Base-by-base conservation (phyloP, 92 coral and sea anemone genomes). In the Paramuricea clavata region DNA sequence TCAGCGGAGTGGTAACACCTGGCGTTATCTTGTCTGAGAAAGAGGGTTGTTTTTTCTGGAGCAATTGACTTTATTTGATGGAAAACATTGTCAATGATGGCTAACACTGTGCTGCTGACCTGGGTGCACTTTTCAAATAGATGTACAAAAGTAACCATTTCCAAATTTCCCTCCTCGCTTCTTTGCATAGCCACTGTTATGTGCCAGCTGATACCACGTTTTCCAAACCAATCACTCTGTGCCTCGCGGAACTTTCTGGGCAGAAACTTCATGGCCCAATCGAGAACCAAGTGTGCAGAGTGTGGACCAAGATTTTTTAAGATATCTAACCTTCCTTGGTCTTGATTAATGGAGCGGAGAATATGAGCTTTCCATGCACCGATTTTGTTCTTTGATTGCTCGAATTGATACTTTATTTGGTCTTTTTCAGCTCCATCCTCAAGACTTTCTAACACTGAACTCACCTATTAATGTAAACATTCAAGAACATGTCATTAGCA, bases 91-190 rank as follows among this genome's bases (percentile, higher is more conserved):
- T 87, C 83, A 16, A 91, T 67, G 43, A 91, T 69, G 19, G 91
- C 93, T 57, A 91, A 60, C 44, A 91, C 89, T 35, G 28, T 27
- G 91, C 39, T 39, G 87, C 91, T 83, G 81, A 76, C 93, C 81
- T 91, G 93, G 43, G 59, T 87, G 62, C 91, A 91, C 31, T 82
- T 87, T 91, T 91, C 80, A 62, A 91, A 84, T 68, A 81, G 31
- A 36, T 91, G 94, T 12, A 87, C 89, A 67, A 69, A 83, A 83
- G 92, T 84, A 30, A 87, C 39, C 76, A 79, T 85, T 87, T 91
- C 76, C 16, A 52, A 16, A 30, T 65, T 54, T 79, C 39, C 54
- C 3, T 52, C 61, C 12, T 52, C 61, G 3, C 21, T 17, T 10
- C 25, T 10, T 62, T 68, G 75, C 78, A 82, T 42, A 36, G 69